Conservation (phyloP, 1,140 invertebrate species). For the Anastrepha ludens region DNA sequence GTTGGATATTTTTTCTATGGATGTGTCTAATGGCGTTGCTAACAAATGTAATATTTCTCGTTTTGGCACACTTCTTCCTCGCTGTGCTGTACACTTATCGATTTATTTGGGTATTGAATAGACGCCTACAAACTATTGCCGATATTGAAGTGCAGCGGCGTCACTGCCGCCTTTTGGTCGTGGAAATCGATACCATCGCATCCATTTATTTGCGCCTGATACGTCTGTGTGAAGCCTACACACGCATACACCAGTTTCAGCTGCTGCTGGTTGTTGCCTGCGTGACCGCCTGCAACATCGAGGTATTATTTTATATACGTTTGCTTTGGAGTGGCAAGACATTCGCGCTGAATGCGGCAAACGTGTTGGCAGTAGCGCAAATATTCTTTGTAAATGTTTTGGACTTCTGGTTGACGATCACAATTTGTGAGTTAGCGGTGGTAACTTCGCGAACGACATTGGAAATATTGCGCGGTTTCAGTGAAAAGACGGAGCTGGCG, state of each 20-base stretch:
- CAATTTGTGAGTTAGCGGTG: slow-evolving; percentile 17
- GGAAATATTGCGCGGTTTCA: background rate
- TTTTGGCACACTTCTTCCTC: background rate
- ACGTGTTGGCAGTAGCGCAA: background rate
- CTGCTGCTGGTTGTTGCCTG: background rate
- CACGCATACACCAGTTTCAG: background rate
- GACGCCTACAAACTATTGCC: background rate
- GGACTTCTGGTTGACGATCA: slow-evolving; percentile 15
- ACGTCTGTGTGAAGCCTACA: background rate
- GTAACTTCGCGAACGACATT: background rate
- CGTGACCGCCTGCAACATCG: background rate
- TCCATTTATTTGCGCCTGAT: background rate
- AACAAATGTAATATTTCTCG: background rate
- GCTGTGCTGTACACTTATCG: slow-evolving; percentile 13
- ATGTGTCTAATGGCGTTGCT: background rate
- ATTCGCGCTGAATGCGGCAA: background rate
- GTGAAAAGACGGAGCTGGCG: background rate
- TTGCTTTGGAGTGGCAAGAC: slow-evolving; percentile 28
- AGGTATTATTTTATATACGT: slow-evolving; percentile 21
- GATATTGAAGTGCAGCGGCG: no score
- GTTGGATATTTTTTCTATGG: background rate
- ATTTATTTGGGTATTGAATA: background rate
- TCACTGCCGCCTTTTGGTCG: background rate
- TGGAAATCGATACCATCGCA: slow-evolving; percentile 1
- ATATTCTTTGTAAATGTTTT: slow-evolving; percentile 8